phyloP scores from a whole-genome alignment of 2,797 vertebrate genomes.

The Anabacerthia variegaticeps region DNA sequence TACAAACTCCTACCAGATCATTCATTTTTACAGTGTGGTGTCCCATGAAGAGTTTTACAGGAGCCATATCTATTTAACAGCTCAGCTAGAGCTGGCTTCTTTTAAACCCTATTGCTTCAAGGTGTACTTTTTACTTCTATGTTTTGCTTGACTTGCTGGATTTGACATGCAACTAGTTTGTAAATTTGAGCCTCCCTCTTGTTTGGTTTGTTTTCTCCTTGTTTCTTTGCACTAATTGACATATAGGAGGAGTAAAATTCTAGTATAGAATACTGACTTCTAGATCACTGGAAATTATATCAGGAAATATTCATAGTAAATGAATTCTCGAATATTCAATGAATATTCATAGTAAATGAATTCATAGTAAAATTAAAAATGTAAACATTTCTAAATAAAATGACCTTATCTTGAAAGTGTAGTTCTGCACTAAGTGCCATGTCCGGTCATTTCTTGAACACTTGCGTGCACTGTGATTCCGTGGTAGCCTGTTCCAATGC shows the following conservation, averaged over 20 bases:
- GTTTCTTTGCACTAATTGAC: neutral
- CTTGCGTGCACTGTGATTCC: neutral
- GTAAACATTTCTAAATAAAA: neutral
- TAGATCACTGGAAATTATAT: neutral
- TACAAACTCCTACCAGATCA: neutral
- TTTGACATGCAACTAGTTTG: neutral
- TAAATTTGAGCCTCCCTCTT: neutral
- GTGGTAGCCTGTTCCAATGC: neutral
- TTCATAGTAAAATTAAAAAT: neutral
- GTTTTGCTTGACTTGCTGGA: neutral
- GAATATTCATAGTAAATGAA: no score
- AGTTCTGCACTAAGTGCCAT: neutral
- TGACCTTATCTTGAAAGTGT: neutral
- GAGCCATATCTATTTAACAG: neutral
- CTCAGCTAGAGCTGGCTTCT: neutral
- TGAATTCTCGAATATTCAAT: no score
- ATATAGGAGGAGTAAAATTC: neutral
- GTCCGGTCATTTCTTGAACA: neutral
- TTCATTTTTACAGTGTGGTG: neutral
- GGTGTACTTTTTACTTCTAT: neutral
- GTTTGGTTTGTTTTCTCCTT: neutral
- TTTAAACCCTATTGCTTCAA: neutral
- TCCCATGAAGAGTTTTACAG: neutral
- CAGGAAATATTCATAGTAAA: neutral
- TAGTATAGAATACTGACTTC: neutral